Evolutionary conservation across 2,888 invertebrate species (phyloP).

Genomic region (Scaeva pyrastri): DNA sequence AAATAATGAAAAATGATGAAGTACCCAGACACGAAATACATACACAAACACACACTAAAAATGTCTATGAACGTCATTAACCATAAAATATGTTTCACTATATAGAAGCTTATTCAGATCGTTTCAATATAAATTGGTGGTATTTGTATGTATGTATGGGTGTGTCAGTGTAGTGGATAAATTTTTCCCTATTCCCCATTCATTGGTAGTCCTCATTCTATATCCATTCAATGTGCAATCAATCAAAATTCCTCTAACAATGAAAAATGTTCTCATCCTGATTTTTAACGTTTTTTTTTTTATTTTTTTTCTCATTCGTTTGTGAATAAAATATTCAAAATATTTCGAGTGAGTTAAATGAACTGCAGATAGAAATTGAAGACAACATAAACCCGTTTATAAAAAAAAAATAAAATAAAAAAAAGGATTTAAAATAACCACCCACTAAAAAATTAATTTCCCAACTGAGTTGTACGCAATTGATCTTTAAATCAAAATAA

Average conservation of each 20-base stretch:
- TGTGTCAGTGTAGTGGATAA: too few species aligned
- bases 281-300: slow-evolving; percentile 14
- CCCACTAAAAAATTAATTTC: not conserved
- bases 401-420: not conserved
- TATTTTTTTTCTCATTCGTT: not conserved
- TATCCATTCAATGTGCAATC: slow-evolving; percentile 36
- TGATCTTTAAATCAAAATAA: not conserved
- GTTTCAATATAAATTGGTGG: not conserved
- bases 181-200: not conserved
- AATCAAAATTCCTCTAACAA: slow-evolving; percentile 47
- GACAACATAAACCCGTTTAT: not conserved
- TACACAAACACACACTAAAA: not conserved
- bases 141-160: too few species aligned
- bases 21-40: not conserved
- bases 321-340: not conserved
- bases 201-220: not conserved
- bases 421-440: not conserved
- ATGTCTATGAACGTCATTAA: not conserved
- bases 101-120: not conserved
- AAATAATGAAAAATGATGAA: slow-evolving; percentile 18
- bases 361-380: slow-evolving; percentile 8
- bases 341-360: slow-evolving; percentile 10
- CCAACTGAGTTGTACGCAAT: not conserved
- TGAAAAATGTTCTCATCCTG: slow-evolving; percentile 21
- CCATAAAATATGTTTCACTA: slow-evolving; percentile 18